Conservation (phyloP, 2,888 invertebrate genomes). For the Andrena haemorrhoa region DNA sequence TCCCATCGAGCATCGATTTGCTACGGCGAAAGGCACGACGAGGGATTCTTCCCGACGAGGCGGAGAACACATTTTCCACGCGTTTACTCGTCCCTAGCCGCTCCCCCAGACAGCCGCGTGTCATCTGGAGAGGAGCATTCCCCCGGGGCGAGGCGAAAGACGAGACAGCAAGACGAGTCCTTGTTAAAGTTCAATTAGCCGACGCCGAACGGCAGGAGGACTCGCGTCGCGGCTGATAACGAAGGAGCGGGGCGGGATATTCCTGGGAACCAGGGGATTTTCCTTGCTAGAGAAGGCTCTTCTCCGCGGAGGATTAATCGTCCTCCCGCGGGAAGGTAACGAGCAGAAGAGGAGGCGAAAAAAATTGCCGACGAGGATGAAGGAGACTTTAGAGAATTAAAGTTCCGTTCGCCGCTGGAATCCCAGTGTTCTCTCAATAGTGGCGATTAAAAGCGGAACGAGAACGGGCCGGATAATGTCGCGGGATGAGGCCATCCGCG, state of each 20-base stretch:
- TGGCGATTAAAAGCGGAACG: slow-evolving; percentile 41
- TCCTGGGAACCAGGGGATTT: slow-evolving; percentile 1
- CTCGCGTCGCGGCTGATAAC: slow-evolving; percentile 44
- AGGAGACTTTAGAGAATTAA: slow-evolving; percentile 64
- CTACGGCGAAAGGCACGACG: not conserved
- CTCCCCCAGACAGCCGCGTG: slow-evolving; percentile 1
- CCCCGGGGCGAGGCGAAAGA: slow-evolving; percentile 18
- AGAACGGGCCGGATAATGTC: slow-evolving; percentile 1
- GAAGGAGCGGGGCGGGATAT: slow-evolving; percentile 15
- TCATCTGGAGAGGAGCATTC: slow-evolving; percentile 6
- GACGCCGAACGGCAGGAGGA: slow-evolving; percentile 17
- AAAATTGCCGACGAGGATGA: slow-evolving; percentile 62
- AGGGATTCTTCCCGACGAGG: not conserved
- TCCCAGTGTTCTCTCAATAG: slow-evolving; percentile 37
- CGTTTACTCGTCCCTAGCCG: not conserved
- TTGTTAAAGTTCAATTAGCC: slow-evolving; percentile 55
- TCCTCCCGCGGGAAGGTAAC: slow-evolving; percentile 29
- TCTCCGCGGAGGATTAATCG: slow-evolving; percentile 62
- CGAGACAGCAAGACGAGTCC: slow-evolving; percentile 31
- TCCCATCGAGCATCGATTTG: not conserved
- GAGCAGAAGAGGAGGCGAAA: slow-evolving; percentile 34
- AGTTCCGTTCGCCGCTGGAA: slow-evolving; percentile 27
- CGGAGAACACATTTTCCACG: not conserved
- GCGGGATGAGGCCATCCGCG: slow-evolving; percentile 4
- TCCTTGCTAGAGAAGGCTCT: slow-evolving; percentile 13